Percentiles rank a stretch among this genome's conserved stretches.
These are phyloP conservation scores for Hoplodrina blanda DNA, from an alignment of 2,888 invertebrate genomes.

Conservation along the genomic window DNA sequence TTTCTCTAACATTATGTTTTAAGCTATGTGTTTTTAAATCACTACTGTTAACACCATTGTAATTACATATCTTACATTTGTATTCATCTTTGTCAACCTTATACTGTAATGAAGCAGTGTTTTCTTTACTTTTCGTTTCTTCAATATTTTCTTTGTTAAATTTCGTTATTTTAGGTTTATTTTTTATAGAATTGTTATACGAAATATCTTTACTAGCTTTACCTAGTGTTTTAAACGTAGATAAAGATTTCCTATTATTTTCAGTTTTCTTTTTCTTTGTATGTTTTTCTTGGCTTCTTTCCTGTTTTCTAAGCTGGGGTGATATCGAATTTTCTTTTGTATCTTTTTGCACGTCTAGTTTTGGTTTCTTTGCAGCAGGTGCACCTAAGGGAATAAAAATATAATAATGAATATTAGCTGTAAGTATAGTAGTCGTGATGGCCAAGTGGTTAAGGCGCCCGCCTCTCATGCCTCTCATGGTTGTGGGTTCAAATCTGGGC, in stretches of 20 bases:
- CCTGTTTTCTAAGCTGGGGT: not conserved
- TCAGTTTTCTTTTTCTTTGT: not conserved
- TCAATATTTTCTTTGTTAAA: not conserved
- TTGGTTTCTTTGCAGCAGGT: constrained; percentile 31
- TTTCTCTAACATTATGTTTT: constrained; percentile 36
- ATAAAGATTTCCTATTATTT: not conserved
- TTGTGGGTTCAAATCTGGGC: too few relatives aligned
- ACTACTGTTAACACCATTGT: constrained; percentile 23
- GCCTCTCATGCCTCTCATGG: too few relatives aligned
- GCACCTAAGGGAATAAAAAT: constrained; percentile 23
- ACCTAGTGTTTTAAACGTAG: not conserved
- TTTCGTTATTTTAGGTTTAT: not conserved
- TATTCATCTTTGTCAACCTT: constrained; percentile 15
- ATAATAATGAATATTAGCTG: not conserved
- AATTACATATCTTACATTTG: constrained; percentile 31
- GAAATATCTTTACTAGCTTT: not conserved
- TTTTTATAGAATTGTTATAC: not conserved
- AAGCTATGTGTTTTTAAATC: constrained; percentile 12
- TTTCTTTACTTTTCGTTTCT: not conserved
- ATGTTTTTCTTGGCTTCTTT: not conserved
- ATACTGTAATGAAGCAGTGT: not conserved
- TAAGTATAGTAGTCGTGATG: too few relatives aligned
- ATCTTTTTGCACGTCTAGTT: constrained; percentile 10
- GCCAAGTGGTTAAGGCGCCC: too few relatives aligned
- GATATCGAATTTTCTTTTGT: not conserved